Evolutionary conservation across 1,140 invertebrate species (phyloP), one percentile per base, ranked within the genome.

Genomic region (Drosophila paulistorum): DNA sequence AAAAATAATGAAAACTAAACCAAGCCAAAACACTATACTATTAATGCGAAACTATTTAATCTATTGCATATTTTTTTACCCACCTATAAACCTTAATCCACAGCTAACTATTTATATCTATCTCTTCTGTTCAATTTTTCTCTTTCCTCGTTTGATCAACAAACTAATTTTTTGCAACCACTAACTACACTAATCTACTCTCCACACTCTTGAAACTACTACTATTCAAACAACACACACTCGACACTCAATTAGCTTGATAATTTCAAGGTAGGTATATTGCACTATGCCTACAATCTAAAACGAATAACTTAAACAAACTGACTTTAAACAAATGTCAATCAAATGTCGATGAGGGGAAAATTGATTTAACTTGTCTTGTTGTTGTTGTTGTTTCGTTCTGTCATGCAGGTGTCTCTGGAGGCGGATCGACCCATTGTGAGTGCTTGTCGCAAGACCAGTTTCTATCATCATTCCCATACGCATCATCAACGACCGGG

Each of bases 361-460:
- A 7, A 9, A 17, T 4, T 39, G 41, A 63, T 20, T 23, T 26
- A 37, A 7, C 54, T 70, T 73, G 70, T 61, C 54, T 17, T 70
- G 0, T 30, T 30, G 30, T 30, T 30, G 30, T 30, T 30, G 30
- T 30, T 30, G 30, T 30, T 30, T 7, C 5, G n/a, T 41, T 73
- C 77, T 72, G 63, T 65, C 51, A 62, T 64, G 37, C 84, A 93
- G 92, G 92, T 93, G 48, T 93, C 92, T 10, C 77, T 93, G 62
- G 92, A 92, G 65, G 82, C 85, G 60, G 91, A 92, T 72, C 91
- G 85, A 10, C 84, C 90, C 66, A 85, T 92, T 68, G 91, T 92
- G 51, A 91, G 90, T 42, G 92, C 92, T 39, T 92, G 91, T 79
- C 85, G 92, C 61, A 90, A 89, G 68, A 77, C 75, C 14, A 91